phyloP scores from a whole-genome alignment of 2,888 invertebrate species.

The Nephrotoma appendiculata region DNA sequence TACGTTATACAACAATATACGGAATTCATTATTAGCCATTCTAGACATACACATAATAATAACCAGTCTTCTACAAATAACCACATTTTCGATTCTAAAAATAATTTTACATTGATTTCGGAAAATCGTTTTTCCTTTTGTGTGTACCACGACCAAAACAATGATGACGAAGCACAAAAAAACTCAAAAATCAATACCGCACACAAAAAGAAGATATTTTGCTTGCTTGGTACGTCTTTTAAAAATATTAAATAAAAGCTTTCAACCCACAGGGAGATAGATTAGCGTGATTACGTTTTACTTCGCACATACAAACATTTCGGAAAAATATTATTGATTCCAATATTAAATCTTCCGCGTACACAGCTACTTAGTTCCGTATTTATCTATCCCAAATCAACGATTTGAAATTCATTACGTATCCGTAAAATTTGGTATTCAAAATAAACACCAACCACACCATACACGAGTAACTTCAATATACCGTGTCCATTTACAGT shows the following conservation, averaged over 20 bases:
- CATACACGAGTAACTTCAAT: neutral
- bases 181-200: neutral
- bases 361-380: neutral
- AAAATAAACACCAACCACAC: neutral
- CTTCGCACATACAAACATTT: neutral
- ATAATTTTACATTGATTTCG: neutral
- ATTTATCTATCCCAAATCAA: neutral
- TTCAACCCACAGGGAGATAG: neutral
- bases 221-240: neutral
- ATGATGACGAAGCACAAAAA: neutral
- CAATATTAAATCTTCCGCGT: neutral
- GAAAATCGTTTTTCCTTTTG: neutral
- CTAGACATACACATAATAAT: neutral
- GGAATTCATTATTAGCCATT: neutral
- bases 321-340: neutral
- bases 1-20: neutral
- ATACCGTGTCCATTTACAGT: neutral
- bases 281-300: neutral
- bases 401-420: neutral
- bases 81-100: neutral
- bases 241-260: neutral
- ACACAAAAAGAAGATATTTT: neutral
- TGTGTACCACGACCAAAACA: neutral
- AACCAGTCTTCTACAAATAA: neutral
- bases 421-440: neutral